These are phyloP conservation scores for Melanotaenia maccullochi DNA, from an alignment of 2,797 vertebrate species.

Conservation along the genomic window DNA sequence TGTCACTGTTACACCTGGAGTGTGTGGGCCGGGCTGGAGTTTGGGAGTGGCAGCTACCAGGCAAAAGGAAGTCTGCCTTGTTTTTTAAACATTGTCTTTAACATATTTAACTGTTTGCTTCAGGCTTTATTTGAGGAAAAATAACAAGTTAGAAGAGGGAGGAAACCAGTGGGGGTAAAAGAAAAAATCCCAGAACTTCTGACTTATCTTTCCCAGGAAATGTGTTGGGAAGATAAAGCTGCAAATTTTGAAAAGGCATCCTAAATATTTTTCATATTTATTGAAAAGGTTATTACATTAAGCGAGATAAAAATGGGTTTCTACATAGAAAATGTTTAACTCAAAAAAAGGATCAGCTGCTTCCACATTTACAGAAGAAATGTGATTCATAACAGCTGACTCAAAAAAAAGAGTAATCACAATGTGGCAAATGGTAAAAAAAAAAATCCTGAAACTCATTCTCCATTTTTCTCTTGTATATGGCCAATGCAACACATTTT, in stretches of 20 bases:
- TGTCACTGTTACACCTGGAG: slow-evolving; percentile 72
- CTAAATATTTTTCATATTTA: not conserved
- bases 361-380: not conserved
- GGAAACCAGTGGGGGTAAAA: not conserved
- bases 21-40: slow-evolving; percentile 24
- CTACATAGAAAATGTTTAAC: not conserved
- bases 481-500: not conserved
- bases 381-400: not conserved
- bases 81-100: slow-evolving; percentile 37
- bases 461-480: not conserved
- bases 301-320: not conserved
- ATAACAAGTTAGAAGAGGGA: not conserved
- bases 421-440: not conserved
- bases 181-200: not conserved
- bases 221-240: too few relatives aligned
- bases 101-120: slow-evolving; percentile 41
- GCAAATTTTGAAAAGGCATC: not conserved
- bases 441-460: not conserved
- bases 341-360: not conserved
- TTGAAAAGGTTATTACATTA: not conserved
- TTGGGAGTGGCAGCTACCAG: slow-evolving; percentile 53
- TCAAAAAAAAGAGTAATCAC: not conserved
- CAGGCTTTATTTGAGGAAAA: slow-evolving; percentile 51
- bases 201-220: not conserved
- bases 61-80: slow-evolving; percentile 53